Evolutionary conservation across 2,113 vertebrate genomes (phyloP).

Genomic region (Clupea harengus): DNA sequence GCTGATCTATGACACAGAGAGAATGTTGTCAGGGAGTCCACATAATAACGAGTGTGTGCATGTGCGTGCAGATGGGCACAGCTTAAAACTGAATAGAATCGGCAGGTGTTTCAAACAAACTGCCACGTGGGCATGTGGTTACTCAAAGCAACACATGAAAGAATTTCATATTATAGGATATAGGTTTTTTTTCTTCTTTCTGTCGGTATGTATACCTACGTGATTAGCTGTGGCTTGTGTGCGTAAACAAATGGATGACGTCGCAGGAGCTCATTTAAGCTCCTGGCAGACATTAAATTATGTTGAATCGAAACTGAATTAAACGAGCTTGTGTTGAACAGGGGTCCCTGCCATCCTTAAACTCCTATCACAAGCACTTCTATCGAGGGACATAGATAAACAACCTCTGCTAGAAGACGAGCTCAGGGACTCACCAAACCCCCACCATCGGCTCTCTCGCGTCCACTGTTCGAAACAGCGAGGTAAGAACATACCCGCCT

Average conservation of each 20-base stretch:
- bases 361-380: slow-evolving; percentile 1
- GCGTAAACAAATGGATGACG: slow-evolving; percentile 5
- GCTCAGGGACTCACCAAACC: neutral
- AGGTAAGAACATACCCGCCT: slow-evolving; percentile 13
- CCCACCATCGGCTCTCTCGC: slow-evolving; percentile 24
- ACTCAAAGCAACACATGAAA: neutral
- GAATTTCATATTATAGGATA: neutral
- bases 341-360: slow-evolving; percentile 20
- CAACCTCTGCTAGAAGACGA: neutral
- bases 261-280: slow-evolving; percentile 14
- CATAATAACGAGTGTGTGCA: neutral
- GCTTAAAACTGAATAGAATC: neutral
- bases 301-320: slow-evolving; percentile 25
- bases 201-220: neutral
- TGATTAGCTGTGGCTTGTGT: slow-evolving; percentile 3
- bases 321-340: slow-evolving; percentile 24
- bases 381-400: slow-evolving; percentile 20
- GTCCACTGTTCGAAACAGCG: neutral
- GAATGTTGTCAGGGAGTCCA: neutral
- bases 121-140: neutral
- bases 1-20: neutral
- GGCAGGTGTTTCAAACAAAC: neutral
- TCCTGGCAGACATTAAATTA: slow-evolving; percentile 1
- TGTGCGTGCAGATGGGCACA: neutral
- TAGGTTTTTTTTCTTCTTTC: neutral